phyloP scores from a whole-genome alignment of 2,113 vertebrate species.

The Chaetura pelagica region DNA sequence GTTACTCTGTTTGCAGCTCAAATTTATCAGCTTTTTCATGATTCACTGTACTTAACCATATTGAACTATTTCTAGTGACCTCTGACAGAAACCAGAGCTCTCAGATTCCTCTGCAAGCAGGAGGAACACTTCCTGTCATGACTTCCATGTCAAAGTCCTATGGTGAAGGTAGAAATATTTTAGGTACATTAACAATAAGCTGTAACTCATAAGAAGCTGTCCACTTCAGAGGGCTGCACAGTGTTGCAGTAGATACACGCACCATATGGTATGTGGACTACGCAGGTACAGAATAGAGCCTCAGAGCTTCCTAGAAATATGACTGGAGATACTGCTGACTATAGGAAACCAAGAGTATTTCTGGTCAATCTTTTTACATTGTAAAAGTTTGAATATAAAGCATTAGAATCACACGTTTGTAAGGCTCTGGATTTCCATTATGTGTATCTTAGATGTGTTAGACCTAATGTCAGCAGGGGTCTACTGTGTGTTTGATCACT shows the following conservation, averaged over 20 bases:
- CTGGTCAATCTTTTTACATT: background rate
- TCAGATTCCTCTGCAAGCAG: background rate
- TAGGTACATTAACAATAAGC: background rate
- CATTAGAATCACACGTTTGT: background rate
- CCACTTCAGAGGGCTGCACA: background rate
- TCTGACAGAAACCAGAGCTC: background rate
- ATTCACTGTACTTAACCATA: background rate
- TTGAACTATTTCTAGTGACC: background rate
- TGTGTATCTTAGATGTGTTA: background rate
- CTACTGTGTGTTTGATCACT: conserved; percentile 22
- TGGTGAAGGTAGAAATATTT: background rate
- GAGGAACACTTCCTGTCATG: background rate
- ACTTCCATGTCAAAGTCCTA: background rate
- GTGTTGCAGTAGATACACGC: background rate
- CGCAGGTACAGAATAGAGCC: background rate
- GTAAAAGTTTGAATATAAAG: background rate
- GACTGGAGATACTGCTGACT: background rate
- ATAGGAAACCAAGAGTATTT: background rate
- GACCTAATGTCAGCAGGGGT: conserved; percentile 14
- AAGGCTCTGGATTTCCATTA: background rate
- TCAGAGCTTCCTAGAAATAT: background rate
- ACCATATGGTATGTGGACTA: background rate
- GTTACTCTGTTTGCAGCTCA: background rate
- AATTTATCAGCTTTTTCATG: background rate
- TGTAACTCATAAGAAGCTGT: background rate